Base-by-base conservation (phyloP, 1,140 invertebrate species). In the Drosophila neocordata region DNA sequence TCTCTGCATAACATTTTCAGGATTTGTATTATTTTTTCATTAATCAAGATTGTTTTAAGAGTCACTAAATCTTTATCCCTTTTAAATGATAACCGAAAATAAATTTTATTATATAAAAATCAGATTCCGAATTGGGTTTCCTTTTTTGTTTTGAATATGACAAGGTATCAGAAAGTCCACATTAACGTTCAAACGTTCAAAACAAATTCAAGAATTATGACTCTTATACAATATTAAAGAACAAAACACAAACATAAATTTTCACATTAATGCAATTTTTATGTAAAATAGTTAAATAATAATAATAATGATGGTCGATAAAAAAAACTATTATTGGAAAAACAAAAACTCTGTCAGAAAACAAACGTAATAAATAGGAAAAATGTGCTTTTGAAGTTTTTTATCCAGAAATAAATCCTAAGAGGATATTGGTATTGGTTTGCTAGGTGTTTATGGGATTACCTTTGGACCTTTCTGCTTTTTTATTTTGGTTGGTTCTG, bases 401-500 rank as follows among this genome's bases (percentile, higher is more conserved):
- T 4, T 12, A n/a, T 18, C 61, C 35, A 64, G 57, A 72, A 65
- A 57, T 48, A 35, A 48, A 44, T 55, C 55, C 22, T n/a, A 22
- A 24, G 8, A n/a, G 53, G 55, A 44, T 44, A 44, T 44, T 44
- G 41, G 41, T 15, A 48, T 48, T 18, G 41, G 71, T 55, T 65
- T 37, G 72, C 53, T 44, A 87, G 82, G 81, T 87, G 81, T 78
- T 85, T 87, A 87, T 87, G 83, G 78, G 78, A 85, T 85, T 85
- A 87, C 65, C 68, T 44, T 20, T 62, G 63, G 41, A 58, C 65
- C 48, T 61, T 64, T 68, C 52, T 61, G 61, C 66, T 65, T 69
- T 60, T 65, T 41, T 53, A 35, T 65, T 48, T 60, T 59, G 63
- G 41, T 41, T 41, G 38, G 38, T 15, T 44, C n/a, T 15, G 37